Evolutionary conservation across 2,888 invertebrate species (phyloP), one percentile per base, ranked within the genome.

Genomic region (Hartigia nigra): DNA sequence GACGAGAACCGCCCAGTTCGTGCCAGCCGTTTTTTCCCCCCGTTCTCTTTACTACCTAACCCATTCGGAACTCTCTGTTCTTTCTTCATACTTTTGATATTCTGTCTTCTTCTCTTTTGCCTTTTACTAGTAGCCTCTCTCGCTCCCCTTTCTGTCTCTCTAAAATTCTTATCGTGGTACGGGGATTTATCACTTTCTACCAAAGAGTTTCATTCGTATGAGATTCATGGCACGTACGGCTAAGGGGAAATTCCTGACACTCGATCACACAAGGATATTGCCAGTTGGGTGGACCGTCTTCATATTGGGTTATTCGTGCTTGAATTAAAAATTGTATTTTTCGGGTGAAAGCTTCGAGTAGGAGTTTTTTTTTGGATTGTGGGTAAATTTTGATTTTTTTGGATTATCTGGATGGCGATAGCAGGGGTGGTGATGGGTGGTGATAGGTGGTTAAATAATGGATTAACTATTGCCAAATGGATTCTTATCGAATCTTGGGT

Each of bases 111-210:
- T 69, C 31, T 31, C 75, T 76, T 70, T 32, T 55, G 31, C 75
- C 74, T 69, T 69, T 55, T 75, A 55, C 69, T 78, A 32, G 76
- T 70, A 72, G 78, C 75, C 77, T 70, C 74, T 39, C 55, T 37
- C n/a, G 75, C 37, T 78, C 77, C 76, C 34, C 70, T 76, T 75
- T 69, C 3, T 39, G 69, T 36, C 70, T 76, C 76, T 69, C 4
- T 39, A 37, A 74, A 37, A 77, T 80, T 78, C 79, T 79, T 81
- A 82, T 76, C 80, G 77, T 76, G 70, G 70, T 77, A 72, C 76
- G 23, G 70, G 79, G 78, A 82, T 85, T 85, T 86, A 85, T 84
- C 82, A 84, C 82, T 80, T 74, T 77, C 34, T 69, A 11, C 72
- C 32, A 31, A 34, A 34, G 23, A 14, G 23, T 72, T 3, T 1